Evolutionary conservation across 2,113 vertebrate species (phyloP), one percentile per base, ranked within the genome.

Genomic region (Lepisosteus oculatus): DNA sequence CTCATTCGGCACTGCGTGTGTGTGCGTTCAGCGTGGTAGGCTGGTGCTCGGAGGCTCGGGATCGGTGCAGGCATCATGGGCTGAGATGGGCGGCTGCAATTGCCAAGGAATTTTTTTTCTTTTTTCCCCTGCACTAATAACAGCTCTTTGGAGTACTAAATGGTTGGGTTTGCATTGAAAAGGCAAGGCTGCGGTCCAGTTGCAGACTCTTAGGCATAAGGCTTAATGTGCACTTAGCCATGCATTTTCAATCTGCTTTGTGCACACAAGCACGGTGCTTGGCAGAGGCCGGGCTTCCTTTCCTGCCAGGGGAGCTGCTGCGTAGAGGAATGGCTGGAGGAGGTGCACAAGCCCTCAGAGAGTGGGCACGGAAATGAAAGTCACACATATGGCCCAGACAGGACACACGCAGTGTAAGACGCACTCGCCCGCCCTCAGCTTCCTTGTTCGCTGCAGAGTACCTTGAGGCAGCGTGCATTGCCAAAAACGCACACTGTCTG

Each of bases 111-210:
- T 63, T 67, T 61, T 68, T 61, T 65, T 73, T 69, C 62, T 62
- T 59, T 77, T 74, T 55, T 71, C 61, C 82, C 68, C 76, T 76
- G 64, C 80, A 78, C 71, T 75, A 79, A 80, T 80, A 78, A 80
- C 78, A 80, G 79, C 74, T 74, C 69, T 73, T 74, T n/a, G 5
- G 51, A 77, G 70, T 61, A 69, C 69, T 51, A 79, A 83, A 81
- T 81, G 63, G 55, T 51, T 61, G 44, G 74, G 67, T 42, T 69
- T 61, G 64, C 56, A 76, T 65, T 29, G 73, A 68, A 57, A 71
- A 78, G 64, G 68, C 55, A 43, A 77, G 74, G 79, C 76, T 86
- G 80, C 79, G 78, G 79, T 56, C 61, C 70, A 72, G 54, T 63
- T 41, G 74, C 77, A 65, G 78, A 68, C 72, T 77, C 55, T 61